These are phyloP conservation scores for Beris morrisii DNA, from an alignment of 2,888 invertebrate species.

Conservation along the genomic window DNA sequence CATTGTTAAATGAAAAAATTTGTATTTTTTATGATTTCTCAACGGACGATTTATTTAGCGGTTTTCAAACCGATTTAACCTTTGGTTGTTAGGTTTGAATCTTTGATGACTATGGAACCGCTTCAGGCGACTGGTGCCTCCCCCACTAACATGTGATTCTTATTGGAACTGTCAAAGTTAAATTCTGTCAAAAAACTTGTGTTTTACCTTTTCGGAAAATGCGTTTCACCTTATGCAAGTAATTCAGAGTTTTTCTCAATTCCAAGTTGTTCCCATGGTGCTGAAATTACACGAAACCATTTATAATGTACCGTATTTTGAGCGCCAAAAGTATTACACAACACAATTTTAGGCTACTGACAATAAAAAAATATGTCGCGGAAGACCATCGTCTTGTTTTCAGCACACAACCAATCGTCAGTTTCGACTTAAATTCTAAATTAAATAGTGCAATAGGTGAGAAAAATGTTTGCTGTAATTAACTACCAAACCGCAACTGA, in stretches of 20 bases:
- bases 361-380: slow-evolving; percentile 13
- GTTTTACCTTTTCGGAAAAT: slow-evolving; percentile 15
- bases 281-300: not conserved
- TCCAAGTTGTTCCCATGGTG: not conserved
- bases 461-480: not conserved
- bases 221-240: slow-evolving; percentile 25
- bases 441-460: not conserved
- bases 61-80: too few species aligned
- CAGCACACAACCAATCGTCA: not conserved
- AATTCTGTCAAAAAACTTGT: not conserved
- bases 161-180: too few species aligned
- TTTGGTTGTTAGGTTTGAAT: too few species aligned
- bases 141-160: too few species aligned
- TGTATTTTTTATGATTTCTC: too few species aligned
- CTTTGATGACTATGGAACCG: too few species aligned
- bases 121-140: too few species aligned
- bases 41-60: too few species aligned
- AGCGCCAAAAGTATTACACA: slow-evolving; percentile 57
- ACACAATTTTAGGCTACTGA: slow-evolving; percentile 51
- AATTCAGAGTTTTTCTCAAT: not conserved
- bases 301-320: slow-evolving; percentile 57
- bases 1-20: too few species aligned
- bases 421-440: slow-evolving; percentile 32
- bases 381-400: slow-evolving; percentile 9
- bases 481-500: too few species aligned